Percentiles rank a stretch among this genome's conserved stretches.
Evolutionary conservation across 2,888 invertebrate genomes (phyloP).

Genomic region (Pristionchus arcanus): DNA sequence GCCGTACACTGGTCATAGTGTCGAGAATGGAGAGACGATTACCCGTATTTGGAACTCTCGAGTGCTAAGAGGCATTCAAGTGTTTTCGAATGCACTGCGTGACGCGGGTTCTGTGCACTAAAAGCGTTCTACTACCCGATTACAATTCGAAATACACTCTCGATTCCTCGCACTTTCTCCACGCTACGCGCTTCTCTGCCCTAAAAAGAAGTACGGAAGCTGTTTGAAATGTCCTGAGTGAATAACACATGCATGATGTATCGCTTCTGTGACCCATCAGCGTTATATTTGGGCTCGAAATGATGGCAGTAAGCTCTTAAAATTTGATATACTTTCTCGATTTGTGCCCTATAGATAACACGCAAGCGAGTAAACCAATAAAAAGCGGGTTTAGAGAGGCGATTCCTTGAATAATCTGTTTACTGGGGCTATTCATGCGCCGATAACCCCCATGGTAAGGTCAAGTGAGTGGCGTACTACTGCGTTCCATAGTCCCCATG

Average conservation of each 20-base stretch:
- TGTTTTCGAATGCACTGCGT: neutral
- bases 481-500: neutral
- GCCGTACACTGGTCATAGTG: too few species aligned
- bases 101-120: neutral
- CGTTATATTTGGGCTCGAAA: too few species aligned
- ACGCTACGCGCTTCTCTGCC: too few species aligned
- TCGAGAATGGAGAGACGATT: too few species aligned
- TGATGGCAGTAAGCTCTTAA: too few species aligned
- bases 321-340: too few species aligned
- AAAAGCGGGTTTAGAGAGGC: neutral
- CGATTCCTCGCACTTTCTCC: too few species aligned
- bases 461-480: constrained; percentile 4
- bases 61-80: neutral
- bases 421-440: neutral
- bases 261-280: too few species aligned
- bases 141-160: neutral
- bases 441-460: constrained; percentile 9
- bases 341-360: neutral
- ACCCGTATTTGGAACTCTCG: too few species aligned
- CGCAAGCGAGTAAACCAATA: neutral
- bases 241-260: too few species aligned
- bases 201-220: too few species aligned
- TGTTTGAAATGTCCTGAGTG: too few species aligned
- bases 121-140: neutral
- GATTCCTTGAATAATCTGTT: neutral